Base-by-base conservation (phyloP, 2,888 invertebrate genomes). In the Cyclophora albipunctata region DNA sequence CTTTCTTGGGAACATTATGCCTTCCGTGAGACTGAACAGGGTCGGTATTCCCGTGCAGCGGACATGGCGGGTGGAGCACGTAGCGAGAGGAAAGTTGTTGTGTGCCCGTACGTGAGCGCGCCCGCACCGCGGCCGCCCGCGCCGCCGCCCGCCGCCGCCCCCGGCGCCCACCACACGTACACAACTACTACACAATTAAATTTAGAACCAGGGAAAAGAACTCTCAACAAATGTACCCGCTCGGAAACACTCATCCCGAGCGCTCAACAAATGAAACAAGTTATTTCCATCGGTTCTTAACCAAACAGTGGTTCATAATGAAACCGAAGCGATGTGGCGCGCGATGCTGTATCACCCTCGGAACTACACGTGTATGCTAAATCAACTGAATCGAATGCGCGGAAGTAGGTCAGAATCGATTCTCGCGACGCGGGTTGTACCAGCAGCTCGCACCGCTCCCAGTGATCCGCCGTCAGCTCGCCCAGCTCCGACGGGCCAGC, bases 11-110 rank as follows among this genome's bases (percentile, higher is more conserved):
- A 20, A 60, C 50, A 55, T 45, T 46, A 45, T 4, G 45, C 56
- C 44, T 40, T 55, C 43, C 48, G 34, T 20, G n/a, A 6, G 5
- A 7, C 34, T 35, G 0, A 20, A 37, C 46, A 55, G 51, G 50
- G 57, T 47, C 45, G 41, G 48, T 51, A 49, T 54, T 53, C 5
- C 43, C 44, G 49, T 34, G 51, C 5, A 3, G 7, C 46, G 4
- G 44, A 20, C 34, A 45, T 45, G 35, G 47, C 50, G 42, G 4
- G 51, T 45, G 37, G 45, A 49, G 58, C 57, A 57, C 60, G 60
- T 61, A 55, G 51, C 50, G 35, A 41, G 51, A 54, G 54, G 53
- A 56, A 61, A 60, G 56, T 59, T 58, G 60, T 55, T 49, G 61
- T 54, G 54, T 55, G 51, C 52, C 49, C 49, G 52, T 50, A 60